Base-by-base conservation (phyloP, 1,140 invertebrate species). In the Centruroides sculpturatus region DNA sequence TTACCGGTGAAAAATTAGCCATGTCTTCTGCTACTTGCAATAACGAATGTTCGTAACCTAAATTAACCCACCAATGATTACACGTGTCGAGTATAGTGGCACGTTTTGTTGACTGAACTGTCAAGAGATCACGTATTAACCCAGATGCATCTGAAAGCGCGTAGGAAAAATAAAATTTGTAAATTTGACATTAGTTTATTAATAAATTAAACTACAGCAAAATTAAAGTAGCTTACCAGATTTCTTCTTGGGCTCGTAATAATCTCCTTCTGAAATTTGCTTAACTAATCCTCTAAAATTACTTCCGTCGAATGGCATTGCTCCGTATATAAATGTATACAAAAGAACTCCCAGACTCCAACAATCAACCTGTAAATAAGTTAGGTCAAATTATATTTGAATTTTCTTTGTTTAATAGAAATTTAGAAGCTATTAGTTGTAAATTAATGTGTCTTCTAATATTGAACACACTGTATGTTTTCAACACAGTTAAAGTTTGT, bases 271-370 rank as follows among this genome's bases (percentile, higher is more conserved):
- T 60, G 92, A 94, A 69, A 99, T 99, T 76, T 98, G 93, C 74
- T 89, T 86, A 59, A 97, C 91, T 66, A 98, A 81, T 68, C 88
- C 81, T 73, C 94, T 94, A 72, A 98, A 98, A 77, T 98, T 96
- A 60, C 91, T 91, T 56, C 94, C 94, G 77, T 98, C 94, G 73
- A 98, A 99, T 13, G 96, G 96, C 96, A 99, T 98, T 64, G 93
- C 91, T 68, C 95, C 94, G 74, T 98, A 98, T 54, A 98, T 93
- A 70, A 99, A 77, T 41, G 95, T 98, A 70, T 98, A 98, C 0
- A 99, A 77, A 23, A 98, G 79, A 41, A 99, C 95, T 59, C 96
- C 96, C 55, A 99, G 76, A 35, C 92, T 97, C 95, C 94, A 98
- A 73, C 87, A 93, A 66, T 81, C 80, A 51, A 81, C 79, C 76